Conservation (phyloP, 2,113 vertebrate species). For the Daubentonia madagascariensis region DNA sequence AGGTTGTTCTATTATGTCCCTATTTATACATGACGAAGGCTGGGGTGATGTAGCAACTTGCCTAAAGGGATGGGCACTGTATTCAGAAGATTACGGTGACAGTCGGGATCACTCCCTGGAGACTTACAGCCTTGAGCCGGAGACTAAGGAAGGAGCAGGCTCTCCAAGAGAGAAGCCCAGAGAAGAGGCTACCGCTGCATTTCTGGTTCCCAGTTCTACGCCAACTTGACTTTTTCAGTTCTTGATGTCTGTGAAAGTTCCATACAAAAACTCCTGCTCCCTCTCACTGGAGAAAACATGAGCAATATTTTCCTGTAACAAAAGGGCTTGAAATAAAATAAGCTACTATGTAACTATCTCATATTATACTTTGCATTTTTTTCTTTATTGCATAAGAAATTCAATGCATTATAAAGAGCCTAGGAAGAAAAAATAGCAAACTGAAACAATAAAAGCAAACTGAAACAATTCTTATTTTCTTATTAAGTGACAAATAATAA, state of each 20-base stretch:
- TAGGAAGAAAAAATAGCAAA: not conserved
- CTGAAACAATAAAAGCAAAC: not conserved
- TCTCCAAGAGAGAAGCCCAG: not conserved
- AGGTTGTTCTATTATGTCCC: not conserved
- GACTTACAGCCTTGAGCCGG: not conserved
- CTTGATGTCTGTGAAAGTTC: not conserved
- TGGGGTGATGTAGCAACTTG: not conserved
- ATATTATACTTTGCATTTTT: not conserved
- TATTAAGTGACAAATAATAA: not conserved
- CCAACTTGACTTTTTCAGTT: not conserved
- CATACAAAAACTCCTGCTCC: no score
- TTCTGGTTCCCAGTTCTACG: not conserved
- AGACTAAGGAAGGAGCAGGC: not conserved
- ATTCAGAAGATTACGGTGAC: not conserved
- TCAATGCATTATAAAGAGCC: not conserved
- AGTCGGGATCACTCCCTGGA: not conserved
- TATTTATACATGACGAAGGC: not conserved
- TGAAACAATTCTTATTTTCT: not conserved
- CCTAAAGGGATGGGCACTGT: not conserved
- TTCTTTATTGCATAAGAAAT: not conserved
- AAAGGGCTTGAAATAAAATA: not conserved
- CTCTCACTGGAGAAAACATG: not conserved
- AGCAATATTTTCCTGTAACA: not conserved
- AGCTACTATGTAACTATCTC: not conserved
- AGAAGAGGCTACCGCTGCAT: not conserved